Percentiles rank a stretch among this genome's conserved stretches.
Conservation (phyloP, 2,888 invertebrate species). For the Cremastinae sp. region DNA sequence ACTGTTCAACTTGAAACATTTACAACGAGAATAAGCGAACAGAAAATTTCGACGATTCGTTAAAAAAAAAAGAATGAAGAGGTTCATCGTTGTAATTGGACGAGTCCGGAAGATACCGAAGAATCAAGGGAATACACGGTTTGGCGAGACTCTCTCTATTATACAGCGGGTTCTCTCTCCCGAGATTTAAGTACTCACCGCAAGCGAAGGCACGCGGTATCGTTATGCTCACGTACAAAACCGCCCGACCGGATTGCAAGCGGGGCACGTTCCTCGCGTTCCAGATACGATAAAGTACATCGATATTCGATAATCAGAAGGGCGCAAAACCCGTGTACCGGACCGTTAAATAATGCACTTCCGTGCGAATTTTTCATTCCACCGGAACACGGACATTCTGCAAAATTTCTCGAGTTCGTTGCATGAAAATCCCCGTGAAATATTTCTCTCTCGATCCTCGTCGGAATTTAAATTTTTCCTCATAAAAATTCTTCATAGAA, state of each 20-base stretch:
- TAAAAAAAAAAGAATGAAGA: conserved; percentile 64
- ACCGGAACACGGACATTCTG: too few relatives aligned
- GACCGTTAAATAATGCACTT: neutral
- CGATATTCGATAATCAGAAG: neutral
- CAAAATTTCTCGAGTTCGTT: too few relatives aligned
- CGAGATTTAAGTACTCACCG: conserved; percentile 70
- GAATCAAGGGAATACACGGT: conserved; percentile 16
- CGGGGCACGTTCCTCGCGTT: conserved; percentile 61
- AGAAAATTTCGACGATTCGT: conserved; percentile 73
- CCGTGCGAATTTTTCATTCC: neutral
- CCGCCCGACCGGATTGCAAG: conserved; percentile 33
- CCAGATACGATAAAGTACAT: conserved; percentile 48
- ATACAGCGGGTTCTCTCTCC: conserved; percentile 62
- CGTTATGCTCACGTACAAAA: conserved; percentile 70
- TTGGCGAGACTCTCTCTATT: conserved; percentile 52
- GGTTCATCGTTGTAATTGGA: conserved; percentile 71
- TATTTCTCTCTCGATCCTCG: neutral
- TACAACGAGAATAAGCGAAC: conserved; percentile 69
- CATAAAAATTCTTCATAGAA: too few relatives aligned
- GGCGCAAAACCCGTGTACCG: conserved; percentile 1
- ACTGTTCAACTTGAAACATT: conserved; percentile 64
- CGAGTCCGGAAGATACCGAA: conserved; percentile 24
- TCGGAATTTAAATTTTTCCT: conserved; percentile 19
- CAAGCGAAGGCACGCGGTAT: conserved; percentile 63
- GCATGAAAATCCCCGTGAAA: too few relatives aligned